phyloP scores from a whole-genome alignment of 1,140 invertebrate species.

The Heliconius hewitsoni region DNA sequence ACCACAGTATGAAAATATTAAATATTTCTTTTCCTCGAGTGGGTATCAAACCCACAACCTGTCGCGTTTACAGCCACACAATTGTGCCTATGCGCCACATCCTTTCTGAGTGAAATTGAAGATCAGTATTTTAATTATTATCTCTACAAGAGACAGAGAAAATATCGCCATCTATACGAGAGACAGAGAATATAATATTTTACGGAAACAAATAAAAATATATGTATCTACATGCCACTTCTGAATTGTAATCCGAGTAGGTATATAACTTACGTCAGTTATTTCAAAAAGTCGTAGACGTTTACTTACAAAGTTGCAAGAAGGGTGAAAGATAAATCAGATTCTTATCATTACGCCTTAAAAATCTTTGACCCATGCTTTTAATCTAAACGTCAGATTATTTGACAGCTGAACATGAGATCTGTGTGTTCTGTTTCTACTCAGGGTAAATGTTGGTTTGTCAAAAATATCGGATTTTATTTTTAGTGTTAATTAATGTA shows the following conservation, averaged over 20 bases:
- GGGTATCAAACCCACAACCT: too few species aligned
- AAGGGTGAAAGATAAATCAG: constrained; percentile 25
- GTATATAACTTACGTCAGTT: constrained; percentile 10
- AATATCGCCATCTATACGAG: too few species aligned
- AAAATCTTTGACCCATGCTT: constrained; percentile 14
- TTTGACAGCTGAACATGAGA: not conserved
- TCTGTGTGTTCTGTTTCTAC: not conserved
- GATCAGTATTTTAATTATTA: too few species aligned
- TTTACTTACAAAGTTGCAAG: constrained; percentile 15
- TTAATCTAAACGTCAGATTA: not conserved
- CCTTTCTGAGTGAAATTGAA: too few species aligned
- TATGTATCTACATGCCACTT: not conserved
- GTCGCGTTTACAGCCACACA: too few species aligned
- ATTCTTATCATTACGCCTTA: constrained; percentile 26
- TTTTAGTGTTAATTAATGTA: too few species aligned
- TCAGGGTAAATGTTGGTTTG: not conserved
- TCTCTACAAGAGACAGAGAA: too few species aligned
- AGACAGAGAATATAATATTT: too few species aligned
- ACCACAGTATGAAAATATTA: too few species aligned
- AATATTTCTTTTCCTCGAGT: too few species aligned
- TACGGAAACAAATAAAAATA: not conserved
- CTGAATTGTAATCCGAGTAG: not conserved
- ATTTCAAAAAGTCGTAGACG: constrained; percentile 14
- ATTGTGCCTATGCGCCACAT: too few species aligned
- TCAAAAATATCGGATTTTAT: not conserved